phyloP scores from a whole-genome alignment of 2,797 vertebrate genomes.

The Anabas testudineus region DNA sequence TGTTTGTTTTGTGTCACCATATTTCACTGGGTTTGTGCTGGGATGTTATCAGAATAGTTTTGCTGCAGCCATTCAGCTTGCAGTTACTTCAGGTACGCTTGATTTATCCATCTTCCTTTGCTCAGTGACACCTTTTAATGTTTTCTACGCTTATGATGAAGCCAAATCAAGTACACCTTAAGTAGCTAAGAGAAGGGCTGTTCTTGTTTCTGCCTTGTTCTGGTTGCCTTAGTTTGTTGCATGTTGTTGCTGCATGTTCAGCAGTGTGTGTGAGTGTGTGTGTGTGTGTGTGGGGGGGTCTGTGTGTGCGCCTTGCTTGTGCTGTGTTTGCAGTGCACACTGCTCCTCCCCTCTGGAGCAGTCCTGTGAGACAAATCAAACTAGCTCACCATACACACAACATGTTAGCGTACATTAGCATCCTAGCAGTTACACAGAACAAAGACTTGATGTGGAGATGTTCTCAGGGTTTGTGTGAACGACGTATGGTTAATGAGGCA shows the following conservation, averaged over 20 bases:
- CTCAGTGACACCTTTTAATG: not conserved
- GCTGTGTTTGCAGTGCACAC: constrained; percentile 66
- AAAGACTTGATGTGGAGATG: constrained; percentile 2
- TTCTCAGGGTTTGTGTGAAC: not conserved
- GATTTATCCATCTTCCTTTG: constrained; percentile 11
- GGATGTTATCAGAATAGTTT: constrained; percentile 21
- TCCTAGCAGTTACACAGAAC: constrained; percentile 8
- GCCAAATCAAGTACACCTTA: constrained; percentile 28
- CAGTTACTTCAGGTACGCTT: constrained; percentile 40
- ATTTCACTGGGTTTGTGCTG: constrained; percentile 33
- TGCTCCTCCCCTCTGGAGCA: constrained; percentile 63
- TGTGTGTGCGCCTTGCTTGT: constrained; percentile 16
- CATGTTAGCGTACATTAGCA: constrained; percentile 28
- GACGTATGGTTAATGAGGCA: not conserved
- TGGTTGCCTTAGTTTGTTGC: constrained; percentile 38
- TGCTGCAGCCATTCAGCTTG: constrained; percentile 30
- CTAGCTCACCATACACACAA: constrained; percentile 35
- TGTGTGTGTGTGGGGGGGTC: constrained; percentile 15
- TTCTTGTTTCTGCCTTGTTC: constrained; percentile 12
- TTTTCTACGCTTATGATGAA: not conserved
- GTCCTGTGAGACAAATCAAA: constrained; percentile 46
- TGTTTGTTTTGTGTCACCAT: constrained; percentile 28
- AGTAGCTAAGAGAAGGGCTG: constrained; percentile 31
- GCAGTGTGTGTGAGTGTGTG: constrained; percentile 39
- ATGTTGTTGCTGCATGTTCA: constrained; percentile 67